Conservation (phyloP, 2,797 vertebrate species). For the Chanos chanos region DNA sequence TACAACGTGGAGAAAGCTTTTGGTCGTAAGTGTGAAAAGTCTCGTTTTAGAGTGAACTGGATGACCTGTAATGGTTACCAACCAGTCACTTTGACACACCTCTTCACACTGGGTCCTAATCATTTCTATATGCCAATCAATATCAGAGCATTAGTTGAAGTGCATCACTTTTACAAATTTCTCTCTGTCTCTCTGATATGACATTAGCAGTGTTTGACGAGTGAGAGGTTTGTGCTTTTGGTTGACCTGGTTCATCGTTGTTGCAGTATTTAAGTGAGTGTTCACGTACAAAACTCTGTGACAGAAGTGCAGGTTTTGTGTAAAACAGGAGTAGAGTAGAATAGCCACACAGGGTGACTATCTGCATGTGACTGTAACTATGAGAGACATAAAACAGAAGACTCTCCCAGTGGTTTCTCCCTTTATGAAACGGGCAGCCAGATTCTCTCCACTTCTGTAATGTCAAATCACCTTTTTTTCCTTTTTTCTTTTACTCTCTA, state of each 20-base stretch:
- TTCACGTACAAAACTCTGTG: conserved; percentile 3
- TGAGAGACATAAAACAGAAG: not conserved
- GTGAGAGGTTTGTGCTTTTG: not conserved
- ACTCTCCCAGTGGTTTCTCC: conserved; percentile 33
- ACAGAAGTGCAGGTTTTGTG: no score
- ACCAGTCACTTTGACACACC: not conserved
- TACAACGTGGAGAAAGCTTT: conserved; percentile 37
- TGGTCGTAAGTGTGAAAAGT: not conserved
- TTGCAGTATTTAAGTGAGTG: not conserved
- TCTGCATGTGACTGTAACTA: no score
- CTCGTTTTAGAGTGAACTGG: not conserved
- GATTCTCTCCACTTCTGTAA: not conserved
- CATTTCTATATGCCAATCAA: conserved; percentile 38
- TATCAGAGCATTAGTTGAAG: conserved; percentile 40
- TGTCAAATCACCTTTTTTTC: no score
- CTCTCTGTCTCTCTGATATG: conserved; percentile 11
- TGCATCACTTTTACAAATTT: conserved; percentile 40
- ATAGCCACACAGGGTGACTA: not conserved
- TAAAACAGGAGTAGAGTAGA: conserved; percentile 11
- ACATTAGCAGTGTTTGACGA: not conserved
- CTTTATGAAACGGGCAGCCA: conserved; percentile 28
- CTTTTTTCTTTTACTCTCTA: no score
- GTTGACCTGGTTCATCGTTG: not conserved
- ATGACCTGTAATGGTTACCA: not conserved
- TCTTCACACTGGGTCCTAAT: not conserved